Base-by-base conservation (phyloP, 2,888 invertebrate species). In the Entomobrya multifasciata region DNA sequence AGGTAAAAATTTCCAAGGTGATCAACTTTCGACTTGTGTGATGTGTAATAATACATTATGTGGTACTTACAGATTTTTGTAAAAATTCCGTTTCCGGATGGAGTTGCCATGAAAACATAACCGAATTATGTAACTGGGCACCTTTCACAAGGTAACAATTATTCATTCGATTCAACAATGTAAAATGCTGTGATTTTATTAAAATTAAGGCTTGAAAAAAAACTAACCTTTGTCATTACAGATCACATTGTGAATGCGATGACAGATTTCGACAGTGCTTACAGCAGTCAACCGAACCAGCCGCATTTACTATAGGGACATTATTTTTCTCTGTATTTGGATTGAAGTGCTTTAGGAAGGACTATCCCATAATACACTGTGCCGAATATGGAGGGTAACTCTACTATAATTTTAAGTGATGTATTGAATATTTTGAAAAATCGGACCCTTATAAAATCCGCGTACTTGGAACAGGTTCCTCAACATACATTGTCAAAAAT, bases 211-310 rank as follows among this genome's bases (percentile, higher is more conserved):
- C 15, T 8, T 52, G 52, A 52, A 15, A 4, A 52, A 15, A 17
- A n/a, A n/a, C n/a, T n/a, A n/a, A n/a, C n/a, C 36, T 36, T 36
- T 36, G 20, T 41, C n/a, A 17, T n/a, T 65, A 72, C 88, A 94
- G 95, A 81, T 95, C 95, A 0, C 95, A 96, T 91, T 96, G 96
- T 91, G 95, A 95, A 91, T 96, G 96, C 91, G 96, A 96, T 91
- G 94, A 95, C 0, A 93, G 94, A 90, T 95, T 96, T 91, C 93
- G 95, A 49, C 93, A 94, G 80, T 96, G 96, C 92, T 93, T 96
- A 70, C 94, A 95, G 91, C 93, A 94, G 81, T 93, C 95, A 5
- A 95, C 94, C 90, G 94, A 95, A 89, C 94, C 95, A 91, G 95
- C 95, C n/a, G 95, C 95, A 17, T 95, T 95, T 91, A 95, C 95